A percentile compares a stretch with the other conserved stretches of the same genome.
Evolutionary conservation across 2,888 invertebrate genomes (phyloP).

Genomic region (Idaea straminata): DNA sequence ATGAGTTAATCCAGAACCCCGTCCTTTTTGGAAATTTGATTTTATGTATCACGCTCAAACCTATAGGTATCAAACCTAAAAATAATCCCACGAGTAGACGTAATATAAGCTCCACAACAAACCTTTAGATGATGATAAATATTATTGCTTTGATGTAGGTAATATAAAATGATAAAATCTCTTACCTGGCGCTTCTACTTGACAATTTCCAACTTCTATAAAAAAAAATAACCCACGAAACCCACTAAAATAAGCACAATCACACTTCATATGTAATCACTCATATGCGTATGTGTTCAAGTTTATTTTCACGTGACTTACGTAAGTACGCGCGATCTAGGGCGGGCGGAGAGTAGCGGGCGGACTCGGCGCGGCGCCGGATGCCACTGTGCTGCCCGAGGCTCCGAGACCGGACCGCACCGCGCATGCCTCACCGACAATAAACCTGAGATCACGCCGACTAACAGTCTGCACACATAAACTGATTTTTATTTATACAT

Average conservation of each 20-base stretch:
- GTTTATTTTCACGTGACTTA: constrained; percentile 55
- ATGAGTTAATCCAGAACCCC: no score
- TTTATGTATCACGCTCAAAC: no score
- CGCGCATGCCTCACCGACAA: constrained; percentile 71
- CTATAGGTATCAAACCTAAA: no score
- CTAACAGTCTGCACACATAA: constrained; percentile 52
- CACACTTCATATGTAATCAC: constrained; percentile 14
- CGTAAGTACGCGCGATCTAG: constrained; percentile 56
- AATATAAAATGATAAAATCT: neutral
- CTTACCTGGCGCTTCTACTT: neutral
- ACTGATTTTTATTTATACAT: constrained; percentile 62
- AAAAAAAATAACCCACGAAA: neutral
- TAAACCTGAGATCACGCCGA: constrained; percentile 66
- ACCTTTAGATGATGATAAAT: no score
- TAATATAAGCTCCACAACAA: no score
- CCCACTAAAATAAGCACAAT: neutral
- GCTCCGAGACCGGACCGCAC: constrained; percentile 39
- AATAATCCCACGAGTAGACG: no score
- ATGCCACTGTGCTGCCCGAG: constrained; percentile 53
- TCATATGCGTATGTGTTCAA: constrained; percentile 24
- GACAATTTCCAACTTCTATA: neutral
- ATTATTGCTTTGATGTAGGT: neutral
- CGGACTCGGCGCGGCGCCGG: constrained; percentile 51
- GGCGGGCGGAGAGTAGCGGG: constrained; percentile 38
- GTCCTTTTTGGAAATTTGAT: no score